Conservation (phyloP, 2,113 vertebrate species). For the Tautogolabrus adspersus region DNA sequence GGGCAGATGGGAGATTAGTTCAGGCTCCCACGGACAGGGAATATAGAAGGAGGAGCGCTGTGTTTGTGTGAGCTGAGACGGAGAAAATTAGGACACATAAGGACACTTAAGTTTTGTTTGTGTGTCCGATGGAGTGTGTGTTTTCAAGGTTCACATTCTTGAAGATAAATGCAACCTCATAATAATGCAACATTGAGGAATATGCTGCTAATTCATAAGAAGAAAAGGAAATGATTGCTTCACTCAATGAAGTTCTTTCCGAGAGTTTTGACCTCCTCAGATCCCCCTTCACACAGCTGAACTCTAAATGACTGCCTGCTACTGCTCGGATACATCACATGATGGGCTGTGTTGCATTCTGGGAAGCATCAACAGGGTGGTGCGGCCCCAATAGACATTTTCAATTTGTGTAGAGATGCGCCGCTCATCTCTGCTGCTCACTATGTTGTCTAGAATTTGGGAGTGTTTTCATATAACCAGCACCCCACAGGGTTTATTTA, state of each 20-base stretch:
- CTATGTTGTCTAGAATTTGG: too few species aligned
- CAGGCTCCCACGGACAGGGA: constrained; percentile 73
- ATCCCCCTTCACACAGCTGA: constrained; percentile 10
- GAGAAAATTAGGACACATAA: constrained; percentile 43
- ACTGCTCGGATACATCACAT: constrained; percentile 12
- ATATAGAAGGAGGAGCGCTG: constrained; percentile 52
- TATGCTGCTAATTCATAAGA: not conserved
- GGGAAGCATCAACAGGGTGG: constrained; percentile 9
- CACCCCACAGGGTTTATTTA: too few species aligned
- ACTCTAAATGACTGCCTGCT: constrained; percentile 16
- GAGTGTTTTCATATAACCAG: too few species aligned
- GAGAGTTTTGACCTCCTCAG: not conserved
- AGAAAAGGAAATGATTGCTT: not conserved
- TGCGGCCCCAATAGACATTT: too few species aligned
- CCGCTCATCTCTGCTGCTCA: too few species aligned
- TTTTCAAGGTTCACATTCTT: constrained; percentile 1
- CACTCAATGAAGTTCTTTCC: not conserved
- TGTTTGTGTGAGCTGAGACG: constrained; percentile 44
- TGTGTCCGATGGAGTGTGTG: constrained; percentile 15
- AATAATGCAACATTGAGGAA: not conserved
- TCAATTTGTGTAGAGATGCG: too few species aligned
- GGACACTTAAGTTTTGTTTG: constrained; percentile 27
- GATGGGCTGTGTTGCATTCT: constrained; percentile 6
- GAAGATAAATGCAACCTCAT: not conserved
- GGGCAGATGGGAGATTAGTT: constrained; percentile 75